A percentile compares a stretch with the other conserved stretches of the same genome.
phyloP scores from a whole-genome alignment of 2,888 invertebrate genomes.

The Cylloceria caligata region DNA sequence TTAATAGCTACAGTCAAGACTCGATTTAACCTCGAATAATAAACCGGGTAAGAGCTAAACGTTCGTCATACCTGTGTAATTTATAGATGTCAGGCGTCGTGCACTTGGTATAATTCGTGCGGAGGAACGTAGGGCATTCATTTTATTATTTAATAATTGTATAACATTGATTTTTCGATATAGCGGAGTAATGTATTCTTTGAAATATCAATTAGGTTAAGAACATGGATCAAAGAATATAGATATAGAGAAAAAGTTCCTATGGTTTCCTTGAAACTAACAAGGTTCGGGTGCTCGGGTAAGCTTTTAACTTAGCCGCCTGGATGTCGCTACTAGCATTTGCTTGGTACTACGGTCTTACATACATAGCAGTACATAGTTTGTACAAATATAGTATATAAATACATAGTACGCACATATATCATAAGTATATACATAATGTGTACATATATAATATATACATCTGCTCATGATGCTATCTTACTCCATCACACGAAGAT shows the following conservation, averaged over 20 bases:
- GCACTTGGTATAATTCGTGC: conserved; percentile 61
- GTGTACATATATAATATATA: too few species aligned
- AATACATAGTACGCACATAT: too few species aligned
- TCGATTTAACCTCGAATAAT: conserved; percentile 38
- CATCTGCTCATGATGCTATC: too few species aligned
- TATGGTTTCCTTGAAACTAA: too few species aligned
- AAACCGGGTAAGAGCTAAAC: conserved; percentile 16
- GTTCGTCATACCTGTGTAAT: conserved; percentile 72
- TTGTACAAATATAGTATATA: too few species aligned
- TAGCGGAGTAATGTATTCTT: conserved; percentile 9
- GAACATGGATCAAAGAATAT: background rate
- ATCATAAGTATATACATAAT: too few species aligned
- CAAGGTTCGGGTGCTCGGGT: too few species aligned
- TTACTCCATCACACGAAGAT: too few species aligned
- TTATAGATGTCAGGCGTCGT: conserved; percentile 64
- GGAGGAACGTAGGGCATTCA: conserved; percentile 74
- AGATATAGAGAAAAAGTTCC: background rate
- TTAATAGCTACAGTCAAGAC: background rate
- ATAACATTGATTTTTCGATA: conserved; percentile 29
- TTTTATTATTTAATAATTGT: conserved; percentile 56
- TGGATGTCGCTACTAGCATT: too few species aligned
- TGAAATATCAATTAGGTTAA: conserved; percentile 36
- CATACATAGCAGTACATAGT: too few species aligned
- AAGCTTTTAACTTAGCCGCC: too few species aligned
- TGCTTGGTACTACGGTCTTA: too few species aligned